Percentiles rank a stretch among this genome's conserved stretches.
These are phyloP conservation scores for Tenthredo amoena DNA, from an alignment of 2,888 invertebrate species.

Conservation along the genomic window DNA sequence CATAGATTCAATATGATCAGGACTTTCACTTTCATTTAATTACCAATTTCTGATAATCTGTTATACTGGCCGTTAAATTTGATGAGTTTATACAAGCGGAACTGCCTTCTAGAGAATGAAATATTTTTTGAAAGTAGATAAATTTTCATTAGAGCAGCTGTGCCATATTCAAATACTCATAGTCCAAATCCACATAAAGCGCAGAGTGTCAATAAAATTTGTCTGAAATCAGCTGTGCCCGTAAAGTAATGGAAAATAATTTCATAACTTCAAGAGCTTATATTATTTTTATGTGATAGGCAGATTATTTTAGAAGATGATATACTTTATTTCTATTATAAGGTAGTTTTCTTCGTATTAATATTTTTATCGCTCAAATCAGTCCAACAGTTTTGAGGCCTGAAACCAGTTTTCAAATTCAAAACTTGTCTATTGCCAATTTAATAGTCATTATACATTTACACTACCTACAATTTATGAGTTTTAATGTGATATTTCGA, in stretches of 20 bases:
- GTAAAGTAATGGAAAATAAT: not conserved
- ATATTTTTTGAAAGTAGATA: not conserved
- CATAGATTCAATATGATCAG: not conserved
- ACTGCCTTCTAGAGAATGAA: not conserved
- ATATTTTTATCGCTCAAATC: slow-evolving; percentile 13
- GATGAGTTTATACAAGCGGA: not conserved
- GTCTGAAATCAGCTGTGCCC: not conserved
- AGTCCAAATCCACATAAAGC: not conserved
- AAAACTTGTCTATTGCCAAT: slow-evolving; percentile 11
- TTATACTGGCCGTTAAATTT: not conserved
- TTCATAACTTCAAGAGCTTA: slow-evolving; percentile 9
- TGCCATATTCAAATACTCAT: not conserved
- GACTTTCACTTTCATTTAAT: not conserved
- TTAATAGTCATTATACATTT: not conserved
- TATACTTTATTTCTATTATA: slow-evolving; percentile 15
- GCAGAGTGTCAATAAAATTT: not conserved
- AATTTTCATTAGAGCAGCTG: not conserved
- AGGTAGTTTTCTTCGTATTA: not conserved
- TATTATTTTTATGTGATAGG: slow-evolving; percentile 12
- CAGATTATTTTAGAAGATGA: slow-evolving; percentile 7
- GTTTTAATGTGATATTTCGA: not conserved
- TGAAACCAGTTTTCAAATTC: not conserved
- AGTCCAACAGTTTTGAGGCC: slow-evolving; percentile 16
- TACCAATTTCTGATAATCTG: not conserved
- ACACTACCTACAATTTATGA: not conserved